Base-by-base conservation (phyloP, 2,888 invertebrate species). In the Xestoiulus laeticollis region DNA sequence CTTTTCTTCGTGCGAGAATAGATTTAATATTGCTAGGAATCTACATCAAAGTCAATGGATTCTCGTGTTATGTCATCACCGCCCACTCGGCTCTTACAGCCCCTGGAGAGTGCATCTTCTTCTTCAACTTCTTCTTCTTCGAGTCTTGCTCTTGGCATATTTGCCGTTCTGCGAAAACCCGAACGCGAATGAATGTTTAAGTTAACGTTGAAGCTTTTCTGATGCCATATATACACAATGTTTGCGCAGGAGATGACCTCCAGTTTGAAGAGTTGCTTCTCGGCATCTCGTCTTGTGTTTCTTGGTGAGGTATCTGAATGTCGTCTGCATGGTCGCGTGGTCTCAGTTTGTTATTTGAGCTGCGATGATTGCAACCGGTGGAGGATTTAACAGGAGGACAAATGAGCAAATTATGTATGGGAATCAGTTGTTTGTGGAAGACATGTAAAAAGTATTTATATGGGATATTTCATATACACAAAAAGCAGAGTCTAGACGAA, bases 11-110 rank as follows among this genome's bases (percentile, higher is more conserved):
- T 26, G 26, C 68, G 68, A 68, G 68, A 68, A 68, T 68, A 68
- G 68, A 68, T 68, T 68, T 68, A 68, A 68, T 68, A 68, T 68
- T 68, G 68, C 48, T 68, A 5, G 10, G 68, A 68, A 68, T 68
- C 68, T 68, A 68, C 68, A 68, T 68, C 68, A 68, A 68, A 68
- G 68, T 68, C 68, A 68, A 68, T 68, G 68, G 68, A 68, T 68
- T 68, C 68, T 68, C 68, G 22, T 10, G 68, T 68, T 26, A 26
- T 68, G 68, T 68, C 68, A 68, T n/a, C 68, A 10, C 68, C 68
- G 68, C 26, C 68, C 26, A 19, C 68, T 68, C 26, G 68, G 26
- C 68, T 68, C 68, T 68, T 68, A 12, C n/a, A 12, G 68, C 6
- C 68, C 68, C 68, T 68, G 68, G 68, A 68, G 68, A 68, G 68